These are phyloP conservation scores for Euzetes globulus DNA, from an alignment of 2,888 invertebrate genomes.

Conservation along the genomic window DNA sequence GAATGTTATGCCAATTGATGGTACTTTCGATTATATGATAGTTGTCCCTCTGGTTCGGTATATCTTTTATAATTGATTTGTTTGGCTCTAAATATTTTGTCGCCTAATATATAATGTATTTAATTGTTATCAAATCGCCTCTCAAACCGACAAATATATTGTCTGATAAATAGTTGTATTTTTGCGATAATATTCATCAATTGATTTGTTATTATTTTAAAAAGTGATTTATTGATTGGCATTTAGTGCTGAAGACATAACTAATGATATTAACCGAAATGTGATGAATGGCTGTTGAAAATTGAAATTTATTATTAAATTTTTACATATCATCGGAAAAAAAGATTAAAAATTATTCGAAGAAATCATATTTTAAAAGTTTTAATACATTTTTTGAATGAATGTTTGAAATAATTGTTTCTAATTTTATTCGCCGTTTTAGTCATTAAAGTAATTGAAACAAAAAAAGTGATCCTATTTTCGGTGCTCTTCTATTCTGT, in stretches of 20 bases:
- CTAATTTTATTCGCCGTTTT: neutral
- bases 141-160: neutral
- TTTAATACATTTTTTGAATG: neutral
- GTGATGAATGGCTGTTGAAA: slow-evolving; percentile 12
- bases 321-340: slow-evolving; percentile 8
- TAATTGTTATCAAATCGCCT: neutral
- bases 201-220: slow-evolving; percentile 11
- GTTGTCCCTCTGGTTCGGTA: slow-evolving; percentile 7
- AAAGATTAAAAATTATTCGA: neutral
- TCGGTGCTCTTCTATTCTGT: neutral
- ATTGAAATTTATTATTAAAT: neutral
- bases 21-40: neutral
- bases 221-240: slow-evolving; percentile 16
- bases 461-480: neutral
- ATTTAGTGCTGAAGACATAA: neutral
- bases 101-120: slow-evolving; percentile 4
- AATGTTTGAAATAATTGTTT: neutral
- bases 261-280: slow-evolving; percentile 15
- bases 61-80: neutral
- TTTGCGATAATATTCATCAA: neutral
- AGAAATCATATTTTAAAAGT: neutral
- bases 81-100: neutral
- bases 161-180: neutral
- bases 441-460: neutral
- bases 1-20: neutral